Conservation (phyloP, 2,797 vertebrate species). For the Triplophysa bombifrons region DNA sequence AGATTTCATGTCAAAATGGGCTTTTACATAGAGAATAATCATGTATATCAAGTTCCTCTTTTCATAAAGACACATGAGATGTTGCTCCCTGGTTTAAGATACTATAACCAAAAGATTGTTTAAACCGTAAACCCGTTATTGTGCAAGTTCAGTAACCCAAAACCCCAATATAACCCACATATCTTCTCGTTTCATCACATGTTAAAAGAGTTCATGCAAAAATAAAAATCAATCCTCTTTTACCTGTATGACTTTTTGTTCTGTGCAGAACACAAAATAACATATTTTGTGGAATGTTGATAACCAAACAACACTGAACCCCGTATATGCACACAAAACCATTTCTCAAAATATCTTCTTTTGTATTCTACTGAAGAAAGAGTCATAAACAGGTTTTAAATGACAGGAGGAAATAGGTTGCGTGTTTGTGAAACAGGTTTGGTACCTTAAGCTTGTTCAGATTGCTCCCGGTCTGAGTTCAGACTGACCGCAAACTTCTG, state of each 20-base stretch:
- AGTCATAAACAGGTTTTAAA: too few species aligned
- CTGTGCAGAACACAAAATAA: too few species aligned
- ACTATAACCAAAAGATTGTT: not conserved
- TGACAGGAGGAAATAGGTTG: not conserved
- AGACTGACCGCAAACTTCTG: constrained; percentile 53
- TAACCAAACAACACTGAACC: too few species aligned
- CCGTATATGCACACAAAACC: too few species aligned
- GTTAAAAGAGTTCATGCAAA: not conserved
- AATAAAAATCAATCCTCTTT: too few species aligned
- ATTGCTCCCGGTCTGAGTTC: constrained; percentile 1
- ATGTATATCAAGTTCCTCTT: not conserved
- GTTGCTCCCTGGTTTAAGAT: not conserved
- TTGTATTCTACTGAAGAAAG: too few species aligned
- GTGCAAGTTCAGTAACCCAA: not conserved
- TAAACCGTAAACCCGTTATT: not conserved
- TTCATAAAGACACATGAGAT: not conserved
- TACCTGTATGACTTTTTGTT: too few species aligned
- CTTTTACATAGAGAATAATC: not conserved
- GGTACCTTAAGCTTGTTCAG: constrained; percentile 34
- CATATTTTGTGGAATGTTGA: too few species aligned
- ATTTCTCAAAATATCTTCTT: too few species aligned
- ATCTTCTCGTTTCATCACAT: not conserved
- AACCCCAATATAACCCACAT: not conserved
- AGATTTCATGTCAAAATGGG: not conserved
- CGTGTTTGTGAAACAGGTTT: not conserved